Base-by-base conservation (phyloP, 2,113 vertebrate species). In the Paradoxurus hermaphroditus region DNA sequence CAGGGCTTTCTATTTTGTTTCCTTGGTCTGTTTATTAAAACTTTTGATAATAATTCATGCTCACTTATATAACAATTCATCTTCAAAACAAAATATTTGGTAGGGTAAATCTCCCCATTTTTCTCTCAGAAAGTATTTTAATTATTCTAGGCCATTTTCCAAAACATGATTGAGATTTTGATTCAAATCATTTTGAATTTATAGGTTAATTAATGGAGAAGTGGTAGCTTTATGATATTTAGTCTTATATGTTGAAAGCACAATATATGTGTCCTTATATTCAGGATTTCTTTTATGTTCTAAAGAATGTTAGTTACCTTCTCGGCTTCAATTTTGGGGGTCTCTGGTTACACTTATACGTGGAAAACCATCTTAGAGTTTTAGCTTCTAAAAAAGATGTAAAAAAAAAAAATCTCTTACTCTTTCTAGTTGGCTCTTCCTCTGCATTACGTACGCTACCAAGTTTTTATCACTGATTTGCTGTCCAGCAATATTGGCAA, bases 201-300 rank as follows among this genome's bases (percentile, higher is more conserved):
- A 41, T 72, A 49, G 36, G 34, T 63, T 83, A 46, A 70, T n/a
- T 36, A 65, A 36, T 82, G 36, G 84, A 67, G 27, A 73, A 75
- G 25, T 92, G 68, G 7, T 0, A 39, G 36, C 7, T 75, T 88
- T 46, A n/a, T 29, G 23, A 23, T 72, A 53, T 51, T 53, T 34
- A 25, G 7, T 78, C 27, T 49, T 68, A 39, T 46, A 4, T 39
- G 9, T 49, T 84, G 15, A 11, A 56, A 53, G 34, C n/a, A 44
- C 59, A 72, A 44, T 7, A 7, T 73, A 18, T n/a, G 1, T 89
- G n/a, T 62, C 49, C 56, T 13, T 51, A 18, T 62, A 70, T 49
- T 77, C 49, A 51, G 49, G 49, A 16, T 83, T 87, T 63, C 34
- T 89, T 46, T 51, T n/a, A 34, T 68, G 34, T 70, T 93, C 34